phyloP scores from a whole-genome alignment of 1,140 invertebrate genomes.

The Tribolium madens region DNA sequence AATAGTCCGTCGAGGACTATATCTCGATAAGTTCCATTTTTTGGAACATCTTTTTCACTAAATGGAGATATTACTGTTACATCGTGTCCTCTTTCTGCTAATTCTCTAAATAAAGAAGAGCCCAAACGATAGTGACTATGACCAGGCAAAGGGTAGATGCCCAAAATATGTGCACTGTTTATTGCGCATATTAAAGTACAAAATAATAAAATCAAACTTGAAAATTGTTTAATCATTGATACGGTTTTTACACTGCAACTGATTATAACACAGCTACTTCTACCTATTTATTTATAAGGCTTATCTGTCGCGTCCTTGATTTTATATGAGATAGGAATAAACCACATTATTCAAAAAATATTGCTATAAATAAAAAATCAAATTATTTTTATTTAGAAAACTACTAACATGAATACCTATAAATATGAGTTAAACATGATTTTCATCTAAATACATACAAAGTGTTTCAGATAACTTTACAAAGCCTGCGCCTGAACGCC shows the following conservation, averaged over 20 bases:
- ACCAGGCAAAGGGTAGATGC: slow-evolving; percentile 73
- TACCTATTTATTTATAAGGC: not conserved
- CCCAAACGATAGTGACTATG: slow-evolving; percentile 79
- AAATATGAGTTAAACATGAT: too few relatives aligned
- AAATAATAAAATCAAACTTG: not conserved
- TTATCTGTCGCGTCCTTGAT: slow-evolving; percentile 17
- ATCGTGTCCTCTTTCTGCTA: slow-evolving; percentile 75
- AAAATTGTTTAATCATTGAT: not conserved
- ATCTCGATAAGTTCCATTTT: slow-evolving; percentile 50
- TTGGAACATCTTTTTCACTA: slow-evolving; percentile 65
- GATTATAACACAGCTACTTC: not conserved
- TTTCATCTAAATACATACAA: too few relatives aligned
- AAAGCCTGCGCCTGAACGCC: too few relatives aligned
- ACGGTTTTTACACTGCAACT: not conserved
- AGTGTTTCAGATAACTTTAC: too few relatives aligned
- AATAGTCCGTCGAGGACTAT: slow-evolving; percentile 32
- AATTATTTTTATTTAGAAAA: too few relatives aligned
- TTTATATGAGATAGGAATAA: too few relatives aligned
- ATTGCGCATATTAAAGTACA: not conserved
- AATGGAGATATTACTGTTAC: slow-evolving; percentile 78
- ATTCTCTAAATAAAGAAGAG: slow-evolving; percentile 72
- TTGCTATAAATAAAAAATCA: too few relatives aligned
- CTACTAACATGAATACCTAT: too few relatives aligned
- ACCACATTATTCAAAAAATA: too few relatives aligned
- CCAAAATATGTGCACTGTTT: slow-evolving; percentile 69